Conservation (phyloP, 2,113 vertebrate genomes). For the Xenopus laevis region DNA sequence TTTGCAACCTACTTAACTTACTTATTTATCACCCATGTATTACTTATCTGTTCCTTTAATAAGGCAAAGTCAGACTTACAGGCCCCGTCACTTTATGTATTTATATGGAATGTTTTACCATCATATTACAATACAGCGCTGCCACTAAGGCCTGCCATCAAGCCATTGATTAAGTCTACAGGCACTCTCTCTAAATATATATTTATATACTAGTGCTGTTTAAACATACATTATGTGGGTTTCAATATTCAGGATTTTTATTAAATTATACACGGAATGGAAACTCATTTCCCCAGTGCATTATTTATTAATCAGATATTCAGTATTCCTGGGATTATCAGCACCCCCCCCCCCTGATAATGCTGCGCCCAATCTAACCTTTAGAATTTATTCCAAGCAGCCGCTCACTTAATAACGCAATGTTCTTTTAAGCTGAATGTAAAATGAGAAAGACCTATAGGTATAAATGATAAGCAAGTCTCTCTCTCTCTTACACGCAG, state of each 20-base stretch:
- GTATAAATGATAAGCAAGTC: constrained; percentile 4
- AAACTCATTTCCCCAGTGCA: constrained; percentile 12
- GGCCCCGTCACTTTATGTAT: no score
- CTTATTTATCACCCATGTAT: no score
- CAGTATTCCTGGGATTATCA: constrained; percentile 5
- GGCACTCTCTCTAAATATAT: no score
- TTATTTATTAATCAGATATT: constrained; percentile 12
- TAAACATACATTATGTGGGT: not conserved
- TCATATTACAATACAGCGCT: no score
- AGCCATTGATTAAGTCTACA: no score
- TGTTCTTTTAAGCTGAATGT: constrained; percentile 38
- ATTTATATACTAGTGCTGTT: not conserved
- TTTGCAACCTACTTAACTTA: no score
- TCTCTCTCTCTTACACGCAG: not conserved
- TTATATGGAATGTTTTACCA: no score
- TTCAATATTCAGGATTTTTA: constrained; percentile 8
- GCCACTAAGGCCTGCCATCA: no score
- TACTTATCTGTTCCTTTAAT: no score
- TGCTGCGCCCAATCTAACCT: constrained; percentile 22
- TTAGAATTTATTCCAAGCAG: constrained; percentile 12
- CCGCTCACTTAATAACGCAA: constrained; percentile 35
- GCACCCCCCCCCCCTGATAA: not conserved
- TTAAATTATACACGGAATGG: constrained; percentile 1
- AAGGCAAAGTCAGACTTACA: no score
- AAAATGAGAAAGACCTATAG: constrained; percentile 33